A percentile compares a stretch with the other conserved stretches of the same genome.
Conservation (phyloP, 2,888 invertebrate species). For the Dexiosoma caninum region DNA sequence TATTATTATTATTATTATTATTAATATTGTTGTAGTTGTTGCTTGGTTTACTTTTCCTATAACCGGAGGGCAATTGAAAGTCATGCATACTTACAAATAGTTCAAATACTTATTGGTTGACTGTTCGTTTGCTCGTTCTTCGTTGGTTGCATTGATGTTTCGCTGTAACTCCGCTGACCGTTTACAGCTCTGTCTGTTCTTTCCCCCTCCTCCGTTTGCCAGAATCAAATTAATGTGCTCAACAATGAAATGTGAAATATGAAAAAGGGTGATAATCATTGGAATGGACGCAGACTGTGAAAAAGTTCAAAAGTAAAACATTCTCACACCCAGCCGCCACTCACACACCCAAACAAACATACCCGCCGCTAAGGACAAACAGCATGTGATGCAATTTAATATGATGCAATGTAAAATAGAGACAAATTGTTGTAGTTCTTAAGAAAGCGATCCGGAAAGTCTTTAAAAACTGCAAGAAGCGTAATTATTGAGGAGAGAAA, state of each 20-base stretch:
- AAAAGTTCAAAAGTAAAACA: slow-evolving; percentile 19
- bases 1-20: too few species aligned
- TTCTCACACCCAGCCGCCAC: neutral
- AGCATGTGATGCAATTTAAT: slow-evolving; percentile 44
- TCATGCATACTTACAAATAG: slow-evolving; percentile 61
- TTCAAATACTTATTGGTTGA: slow-evolving; percentile 36
- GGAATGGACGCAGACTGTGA: slow-evolving; percentile 34
- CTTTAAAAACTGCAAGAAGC: neutral
- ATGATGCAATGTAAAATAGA: slow-evolving; percentile 40
- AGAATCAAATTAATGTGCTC: slow-evolving; percentile 60
- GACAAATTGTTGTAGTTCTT: slow-evolving; percentile 7
- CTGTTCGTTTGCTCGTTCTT: neutral
- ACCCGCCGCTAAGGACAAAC: too few species aligned
- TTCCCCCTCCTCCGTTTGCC: neutral
- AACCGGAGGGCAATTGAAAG: slow-evolving; percentile 64
- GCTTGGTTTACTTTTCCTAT: slow-evolving; percentile 28
- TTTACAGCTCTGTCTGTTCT: slow-evolving; percentile 11
- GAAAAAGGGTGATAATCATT: slow-evolving; percentile 65
- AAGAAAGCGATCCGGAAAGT: neutral
- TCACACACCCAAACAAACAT: neutral
- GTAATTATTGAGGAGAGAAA: neutral
- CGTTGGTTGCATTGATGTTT: slow-evolving; percentile 16
- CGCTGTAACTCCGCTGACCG: slow-evolving; percentile 1
- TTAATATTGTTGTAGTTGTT: slow-evolving; percentile 1
- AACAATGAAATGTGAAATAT: slow-evolving; percentile 60